Base-by-base conservation (phyloP, 2,888 invertebrate genomes). In the Protodeltote pygarga region DNA sequence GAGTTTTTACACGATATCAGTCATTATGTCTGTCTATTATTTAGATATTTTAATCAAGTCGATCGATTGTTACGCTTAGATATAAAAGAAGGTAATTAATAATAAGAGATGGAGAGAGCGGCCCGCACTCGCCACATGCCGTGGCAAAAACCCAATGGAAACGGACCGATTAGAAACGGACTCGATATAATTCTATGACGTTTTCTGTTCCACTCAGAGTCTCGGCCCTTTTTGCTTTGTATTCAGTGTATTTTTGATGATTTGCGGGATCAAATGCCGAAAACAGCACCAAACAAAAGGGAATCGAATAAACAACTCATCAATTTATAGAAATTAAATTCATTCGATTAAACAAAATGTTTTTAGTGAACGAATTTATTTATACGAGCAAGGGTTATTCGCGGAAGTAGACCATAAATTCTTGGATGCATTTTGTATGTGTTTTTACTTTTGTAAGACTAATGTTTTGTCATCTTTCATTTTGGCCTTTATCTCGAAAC, bases 71-170 rank as follows among this genome's bases (percentile, higher is more conserved):
- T 82, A 81, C 80, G 84, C 81, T 73, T 83, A 72, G 73, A 77
- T 75, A 90, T 87, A 89, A 89, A 88, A 69, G 87, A 87, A 89
- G 86, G 81, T 92, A 91, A 92, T 92, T 92, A 92, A 90, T 92
- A 92, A 87, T 82, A 84, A 81, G 77, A 85, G 80, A 79, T 80
- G 78, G 83, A 80, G 73, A 72, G 70, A 74, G 71, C 65, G 75
- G 68, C 73, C 39, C 52, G 9, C 32, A 41, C 28, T 77, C 79
- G 85, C 88, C 91, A 87, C 89, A 90, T 89, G 90, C 85, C 78
- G 85, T 73, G 80, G 81, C 83, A 90, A 91, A 92, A 91, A 91
- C 82, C 63, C 61, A 88, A 84, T 89, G 77, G 81, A 87, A 90
- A 85, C 79, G 82, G 80, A 80, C 66, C 81, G 85, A 92, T 91